These are phyloP conservation scores for Myiotriccus ornatus DNA, from an alignment of 2,797 vertebrate species.

Conservation along the genomic window DNA sequence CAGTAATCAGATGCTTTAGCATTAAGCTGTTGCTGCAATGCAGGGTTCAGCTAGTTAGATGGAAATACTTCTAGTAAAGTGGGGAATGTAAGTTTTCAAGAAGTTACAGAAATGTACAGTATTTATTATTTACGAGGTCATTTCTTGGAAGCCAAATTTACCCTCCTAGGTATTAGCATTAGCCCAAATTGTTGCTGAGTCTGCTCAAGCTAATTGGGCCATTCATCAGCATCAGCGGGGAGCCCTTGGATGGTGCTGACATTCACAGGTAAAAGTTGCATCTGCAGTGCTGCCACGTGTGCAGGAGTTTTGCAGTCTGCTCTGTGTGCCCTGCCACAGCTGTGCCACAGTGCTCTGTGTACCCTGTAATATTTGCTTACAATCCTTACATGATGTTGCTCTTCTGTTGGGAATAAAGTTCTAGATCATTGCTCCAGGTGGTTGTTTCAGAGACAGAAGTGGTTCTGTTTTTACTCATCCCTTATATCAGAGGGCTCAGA, in stretches of 20 bases:
- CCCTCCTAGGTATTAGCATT: neutral
- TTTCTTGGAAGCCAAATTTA: neutral
- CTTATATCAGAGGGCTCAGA: neutral
- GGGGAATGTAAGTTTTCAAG: neutral
- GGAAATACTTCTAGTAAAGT: neutral
- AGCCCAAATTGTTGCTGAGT: neutral
- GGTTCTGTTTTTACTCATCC: neutral
- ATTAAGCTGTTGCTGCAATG: neutral
- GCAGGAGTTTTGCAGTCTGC: neutral
- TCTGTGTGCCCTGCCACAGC: neutral
- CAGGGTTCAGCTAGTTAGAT: neutral
- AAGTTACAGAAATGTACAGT: neutral
- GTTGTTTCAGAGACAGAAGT: neutral
- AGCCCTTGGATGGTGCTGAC: neutral
- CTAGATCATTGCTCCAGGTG: neutral
- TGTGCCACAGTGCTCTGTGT: neutral
- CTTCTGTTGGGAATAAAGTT: neutral
- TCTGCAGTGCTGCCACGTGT: fast-evolving
- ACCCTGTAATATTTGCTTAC: neutral
- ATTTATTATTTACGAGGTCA: neutral
- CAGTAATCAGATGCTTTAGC: neutral
- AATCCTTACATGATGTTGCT: neutral
- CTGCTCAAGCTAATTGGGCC: neutral
- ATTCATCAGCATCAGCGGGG: neutral
- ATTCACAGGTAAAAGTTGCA: neutral